Percentiles rank a stretch among this genome's conserved stretches.
phyloP scores from a whole-genome alignment of 2,797 vertebrate genomes.

The Dromococcyx pavoninus region DNA sequence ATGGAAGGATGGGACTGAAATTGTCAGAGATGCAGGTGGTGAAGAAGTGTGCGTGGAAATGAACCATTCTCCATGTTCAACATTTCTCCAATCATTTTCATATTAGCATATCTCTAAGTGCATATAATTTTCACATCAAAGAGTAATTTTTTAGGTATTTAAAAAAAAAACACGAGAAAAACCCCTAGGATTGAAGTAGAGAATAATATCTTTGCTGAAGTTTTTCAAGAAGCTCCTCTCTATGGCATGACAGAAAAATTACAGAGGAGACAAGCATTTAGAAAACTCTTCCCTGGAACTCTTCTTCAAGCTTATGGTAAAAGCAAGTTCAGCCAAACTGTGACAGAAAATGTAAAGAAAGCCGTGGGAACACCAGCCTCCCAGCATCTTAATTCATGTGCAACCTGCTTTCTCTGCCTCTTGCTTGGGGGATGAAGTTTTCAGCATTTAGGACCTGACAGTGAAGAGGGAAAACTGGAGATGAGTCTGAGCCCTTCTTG shows the following conservation, averaged over 20 bases:
- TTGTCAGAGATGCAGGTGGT: constrained; percentile 30
- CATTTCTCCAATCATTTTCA: constrained; percentile 62
- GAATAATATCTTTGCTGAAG: constrained; percentile 71
- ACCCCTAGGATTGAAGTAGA: constrained; percentile 53
- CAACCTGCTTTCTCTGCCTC: background rate
- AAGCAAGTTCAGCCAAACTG: constrained; percentile 3
- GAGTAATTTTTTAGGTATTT: constrained; percentile 58
- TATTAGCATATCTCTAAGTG: constrained; percentile 77
- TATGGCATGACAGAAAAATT: constrained; percentile 75
- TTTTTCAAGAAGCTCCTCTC: constrained; percentile 71
- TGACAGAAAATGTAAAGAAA: background rate
- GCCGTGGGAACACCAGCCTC: background rate
- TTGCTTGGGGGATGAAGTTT: background rate
- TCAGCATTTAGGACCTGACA: background rate
- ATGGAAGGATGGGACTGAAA: background rate
- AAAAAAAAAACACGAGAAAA: background rate
- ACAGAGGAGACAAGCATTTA: constrained; percentile 69
- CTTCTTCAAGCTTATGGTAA: background rate
- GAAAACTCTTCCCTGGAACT: constrained; percentile 62
- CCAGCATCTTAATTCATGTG: background rate
- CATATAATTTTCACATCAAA: constrained; percentile 81
- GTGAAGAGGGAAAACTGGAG: background rate
- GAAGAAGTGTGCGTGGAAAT: background rate
- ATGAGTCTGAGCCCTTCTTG: background rate
- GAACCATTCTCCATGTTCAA: constrained; percentile 52